These are phyloP conservation scores for Sialis fuliginosa DNA, from an alignment of 2,888 invertebrate species.

Conservation along the genomic window DNA sequence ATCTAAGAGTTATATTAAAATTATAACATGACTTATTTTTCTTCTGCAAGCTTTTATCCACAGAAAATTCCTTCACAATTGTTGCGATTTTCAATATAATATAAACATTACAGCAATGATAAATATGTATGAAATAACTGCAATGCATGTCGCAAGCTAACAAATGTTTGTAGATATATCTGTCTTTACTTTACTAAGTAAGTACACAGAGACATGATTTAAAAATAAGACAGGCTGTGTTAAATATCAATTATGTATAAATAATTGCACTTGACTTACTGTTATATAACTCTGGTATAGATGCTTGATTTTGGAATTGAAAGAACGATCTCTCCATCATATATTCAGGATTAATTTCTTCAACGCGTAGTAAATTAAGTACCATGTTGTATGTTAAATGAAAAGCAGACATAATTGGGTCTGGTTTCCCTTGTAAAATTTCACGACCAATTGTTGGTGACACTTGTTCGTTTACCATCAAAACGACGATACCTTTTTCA, in stretches of 20 bases:
- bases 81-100: no score
- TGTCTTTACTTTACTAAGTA: no score
- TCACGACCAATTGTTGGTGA: conserved; percentile 56
- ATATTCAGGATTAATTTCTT: conserved; percentile 98
- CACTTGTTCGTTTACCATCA: conserved; percentile 97
- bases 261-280: conserved; percentile 34
- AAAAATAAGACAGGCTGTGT: no score
- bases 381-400: conserved; percentile 99
- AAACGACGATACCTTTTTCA: conserved; percentile 91
- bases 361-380: conserved; percentile 83
- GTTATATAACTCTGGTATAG: conserved; percentile 76
- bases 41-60: no score
- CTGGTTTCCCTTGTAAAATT: conserved; percentile 79
- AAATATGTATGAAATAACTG: neutral
- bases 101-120: neutral
- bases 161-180: no score
- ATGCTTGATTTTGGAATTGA: conserved; percentile 96
- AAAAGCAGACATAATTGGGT: conserved; percentile 97
- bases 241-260: no score
- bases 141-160: neutral
- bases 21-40: no score
- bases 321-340: conserved; percentile 97
- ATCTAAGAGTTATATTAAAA: no score
- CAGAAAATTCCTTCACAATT: no score
- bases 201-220: no score